Evolutionary conservation across 2,113 vertebrate genomes (phyloP), one percentile per base, ranked within the genome.

Genomic region (Erythrolamprus reginae): DNA sequence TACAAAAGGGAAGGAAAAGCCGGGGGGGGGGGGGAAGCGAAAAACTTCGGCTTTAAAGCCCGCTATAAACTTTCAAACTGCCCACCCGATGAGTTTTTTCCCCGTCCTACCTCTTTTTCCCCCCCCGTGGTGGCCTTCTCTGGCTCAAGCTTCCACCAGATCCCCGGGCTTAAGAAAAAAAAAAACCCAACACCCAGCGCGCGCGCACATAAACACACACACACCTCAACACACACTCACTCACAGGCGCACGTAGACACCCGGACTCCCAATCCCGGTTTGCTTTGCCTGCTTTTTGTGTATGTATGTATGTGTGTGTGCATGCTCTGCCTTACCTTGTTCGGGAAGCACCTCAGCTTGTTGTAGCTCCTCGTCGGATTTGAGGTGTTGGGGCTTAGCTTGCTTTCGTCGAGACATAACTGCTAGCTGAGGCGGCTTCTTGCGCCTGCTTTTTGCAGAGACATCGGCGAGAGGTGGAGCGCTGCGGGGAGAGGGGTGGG

Each of bases 351-450:
- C 97, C 96, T 98, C 98, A 95, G 97, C 96, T 95, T 96, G 96
- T 95, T 96, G 96, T 89, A 98, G 96, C 95, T 98, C 98, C 94
- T 99, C 98, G 97, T 98, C 98, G 96, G 99, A 99, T 95, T 97
- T 98, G 97, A 99, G 99, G 96, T 99, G 99, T 98, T 99, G 99
- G 94, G 99, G 99, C 96, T 99, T 99, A 96, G 99, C 98, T 98
- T 99, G 99, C 98, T 99, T 99, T 97, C 99, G 98, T 96, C 99
- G 98, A 98, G 99, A 99, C 99, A 99, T 99, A 97, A 97, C 97
- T 98, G 98, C 95, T 97, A 96, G 94, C 95, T 95, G 97, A 94
- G 97, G 98, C 97, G 97, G 95, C 97, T 95, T 95, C 97, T 93
- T 96, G 96, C 97, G 65, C 65, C 85, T 97, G 98, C 97, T 97